Conservation (phyloP, 2,797 vertebrate genomes). For the Pyrocephalus nanus region DNA sequence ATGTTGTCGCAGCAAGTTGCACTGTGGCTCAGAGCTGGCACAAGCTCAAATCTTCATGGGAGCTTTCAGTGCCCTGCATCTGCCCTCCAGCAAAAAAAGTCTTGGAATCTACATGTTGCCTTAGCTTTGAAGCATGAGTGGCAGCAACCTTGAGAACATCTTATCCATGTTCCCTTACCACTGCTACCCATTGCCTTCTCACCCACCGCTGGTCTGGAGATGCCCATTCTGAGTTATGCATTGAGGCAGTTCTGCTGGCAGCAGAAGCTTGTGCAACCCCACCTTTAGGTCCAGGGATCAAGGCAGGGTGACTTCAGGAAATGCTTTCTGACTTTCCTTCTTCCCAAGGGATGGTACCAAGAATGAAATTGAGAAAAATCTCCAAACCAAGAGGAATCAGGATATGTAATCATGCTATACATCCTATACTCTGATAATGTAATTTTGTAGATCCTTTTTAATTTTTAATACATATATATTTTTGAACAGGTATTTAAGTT, state of each 20-base stretch:
- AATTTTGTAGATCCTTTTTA: background rate
- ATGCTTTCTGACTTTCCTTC: background rate
- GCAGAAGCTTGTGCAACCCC: background rate
- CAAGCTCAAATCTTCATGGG: background rate
- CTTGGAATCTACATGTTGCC: background rate
- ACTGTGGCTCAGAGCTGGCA: background rate
- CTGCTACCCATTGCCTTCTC: accelerated
- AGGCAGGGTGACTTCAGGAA: background rate
- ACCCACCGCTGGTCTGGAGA: background rate
- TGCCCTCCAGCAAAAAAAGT: background rate
- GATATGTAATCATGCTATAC: background rate
- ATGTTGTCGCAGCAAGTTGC: accelerated
- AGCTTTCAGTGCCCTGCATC: background rate
- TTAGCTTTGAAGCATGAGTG: background rate
- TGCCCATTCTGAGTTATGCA: background rate
- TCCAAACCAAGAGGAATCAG: background rate
- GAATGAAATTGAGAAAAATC: background rate
- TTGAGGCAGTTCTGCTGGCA: background rate
- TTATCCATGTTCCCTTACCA: background rate
- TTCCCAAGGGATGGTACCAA: background rate
- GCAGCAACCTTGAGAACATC: background rate
- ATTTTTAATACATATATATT: background rate
- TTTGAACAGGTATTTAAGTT: background rate
- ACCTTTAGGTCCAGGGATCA: background rate
- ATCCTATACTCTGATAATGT: background rate